Evolutionary conservation across 2,888 invertebrate species (phyloP), one percentile per base, ranked within the genome.

Genomic region (Athetis lepigone): DNA sequence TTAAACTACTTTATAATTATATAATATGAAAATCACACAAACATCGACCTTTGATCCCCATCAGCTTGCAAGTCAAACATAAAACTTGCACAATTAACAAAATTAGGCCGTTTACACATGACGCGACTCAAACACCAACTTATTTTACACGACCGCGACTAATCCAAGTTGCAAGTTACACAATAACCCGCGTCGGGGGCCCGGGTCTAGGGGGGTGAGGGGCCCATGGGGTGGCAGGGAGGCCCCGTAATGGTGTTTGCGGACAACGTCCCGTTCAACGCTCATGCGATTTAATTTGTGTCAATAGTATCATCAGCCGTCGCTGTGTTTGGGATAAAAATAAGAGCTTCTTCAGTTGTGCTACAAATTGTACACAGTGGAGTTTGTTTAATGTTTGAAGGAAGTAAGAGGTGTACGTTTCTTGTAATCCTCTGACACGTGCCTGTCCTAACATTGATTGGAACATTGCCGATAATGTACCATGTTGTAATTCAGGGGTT

Each of bases 241-340:
- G 46, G 19, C 43, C 63, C 66, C 55, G 82, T 85, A 86, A 86
- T 85, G 81, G 82, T 86, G 81, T 86, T 85, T 86, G 81, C 83
- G 74, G 73, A 77, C 80, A 79, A 65, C 70, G 79, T 72, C 80
- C 75, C 67, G 75, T 79, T 69, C 77, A 62, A 54, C 59, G 72
- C 65, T 68, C 70, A 63, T 81, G 77, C 76, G 78, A 85, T 84
- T 83, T 81, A 82, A 85, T 84, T 85, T 83, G 75, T 81, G 79
- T 84, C 77, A 78, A 78, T 73, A 80, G 64, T 70, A 61, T 75
- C 50, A 58, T 72, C 69, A 65, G 51, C 54, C 63, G 77, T 63
- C 51, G 61, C 50, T 60, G 64, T 70, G 71, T 76, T 72, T 76
- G 72, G 45, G 43, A 63, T 55, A 71, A 72, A 70, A 76, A 72